These are phyloP conservation scores for Ridgeia piscesae DNA, from an alignment of 1,140 invertebrate species.

Conservation along the genomic window DNA sequence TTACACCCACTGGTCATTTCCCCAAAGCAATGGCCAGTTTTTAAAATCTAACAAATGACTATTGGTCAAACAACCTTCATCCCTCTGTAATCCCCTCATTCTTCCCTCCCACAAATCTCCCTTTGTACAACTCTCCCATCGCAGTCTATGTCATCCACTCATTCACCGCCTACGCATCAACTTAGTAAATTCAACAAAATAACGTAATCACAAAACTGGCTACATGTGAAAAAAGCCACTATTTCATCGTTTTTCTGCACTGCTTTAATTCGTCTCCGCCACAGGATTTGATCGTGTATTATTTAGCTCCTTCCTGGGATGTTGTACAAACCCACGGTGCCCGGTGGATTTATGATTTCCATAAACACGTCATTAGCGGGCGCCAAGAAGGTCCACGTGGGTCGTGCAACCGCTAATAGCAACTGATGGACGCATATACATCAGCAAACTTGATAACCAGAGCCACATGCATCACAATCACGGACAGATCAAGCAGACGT, in stretches of 20 bases:
- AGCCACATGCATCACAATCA: not conserved
- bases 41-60: no score
- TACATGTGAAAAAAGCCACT: not conserved
- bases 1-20: no score
- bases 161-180: not conserved
- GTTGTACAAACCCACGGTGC: not conserved
- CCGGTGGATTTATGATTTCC: not conserved
- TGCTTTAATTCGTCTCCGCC: not conserved
- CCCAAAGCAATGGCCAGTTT: no score
- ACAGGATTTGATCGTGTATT: not conserved
- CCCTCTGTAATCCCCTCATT: no score
- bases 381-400: not conserved
- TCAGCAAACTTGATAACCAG: not conserved
- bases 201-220: not conserved
- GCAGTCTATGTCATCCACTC: no score
- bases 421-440: not conserved
- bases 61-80: no score
- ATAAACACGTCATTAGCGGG: not conserved
- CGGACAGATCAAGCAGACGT: not conserved
- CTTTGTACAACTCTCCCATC: no score
- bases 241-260: not conserved
- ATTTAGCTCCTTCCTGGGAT: not conserved
- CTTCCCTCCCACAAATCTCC: no score
- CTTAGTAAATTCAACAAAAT: not conserved
- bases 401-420: not conserved